A percentile compares a stretch with the other conserved stretches of the same genome.
Evolutionary conservation across 2,113 vertebrate species (phyloP).

Genomic region (Pagrus major): DNA sequence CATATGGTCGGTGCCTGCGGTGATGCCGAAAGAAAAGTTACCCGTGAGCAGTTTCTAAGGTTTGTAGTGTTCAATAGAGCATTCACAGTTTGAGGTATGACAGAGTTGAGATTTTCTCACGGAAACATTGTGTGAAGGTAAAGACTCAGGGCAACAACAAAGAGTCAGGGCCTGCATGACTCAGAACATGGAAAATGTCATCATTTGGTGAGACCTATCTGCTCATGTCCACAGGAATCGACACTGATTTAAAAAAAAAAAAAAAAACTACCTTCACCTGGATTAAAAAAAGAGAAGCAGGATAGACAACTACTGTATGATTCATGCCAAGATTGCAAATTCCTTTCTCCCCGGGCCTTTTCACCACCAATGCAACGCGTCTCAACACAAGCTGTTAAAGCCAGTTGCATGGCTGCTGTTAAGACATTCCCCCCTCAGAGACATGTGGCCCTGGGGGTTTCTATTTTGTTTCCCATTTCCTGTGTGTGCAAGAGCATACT

Average conservation of each 20-base stretch:
- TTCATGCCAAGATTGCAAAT: slow-evolving; percentile 57
- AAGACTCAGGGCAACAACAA: no score
- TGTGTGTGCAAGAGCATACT: slow-evolving; percentile 54
- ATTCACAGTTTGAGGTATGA: slow-evolving; percentile 30
- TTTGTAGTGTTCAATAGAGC: slow-evolving; percentile 3
- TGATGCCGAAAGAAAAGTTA: background rate
- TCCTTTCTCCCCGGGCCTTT: slow-evolving; percentile 47
- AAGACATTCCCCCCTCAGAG: slow-evolving; percentile 50
- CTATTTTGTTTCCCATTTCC: slow-evolving; percentile 57
- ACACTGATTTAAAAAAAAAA: background rate
- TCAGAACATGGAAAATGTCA: slow-evolving; percentile 59
- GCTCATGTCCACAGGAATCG: slow-evolving; percentile 12
- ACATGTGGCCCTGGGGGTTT: slow-evolving; percentile 62
- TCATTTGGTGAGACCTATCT: slow-evolving; percentile 33
- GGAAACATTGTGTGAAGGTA: slow-evolving; percentile 43
- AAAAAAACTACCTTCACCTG: background rate
- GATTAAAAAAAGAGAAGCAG: slow-evolving; percentile 31
- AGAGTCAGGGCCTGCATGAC: slow-evolving; percentile 41
- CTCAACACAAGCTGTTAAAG: slow-evolving; percentile 39
- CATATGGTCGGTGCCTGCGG: background rate
- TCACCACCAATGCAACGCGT: slow-evolving; percentile 19
- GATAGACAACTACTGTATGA: slow-evolving; percentile 13
- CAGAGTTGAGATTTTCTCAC: slow-evolving; percentile 31
- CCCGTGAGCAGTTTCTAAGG: background rate
- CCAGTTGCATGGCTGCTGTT: slow-evolving; percentile 55